Evolutionary conservation across 2,888 invertebrate species (phyloP).

Genomic region (Portevinia maculata): DNA sequence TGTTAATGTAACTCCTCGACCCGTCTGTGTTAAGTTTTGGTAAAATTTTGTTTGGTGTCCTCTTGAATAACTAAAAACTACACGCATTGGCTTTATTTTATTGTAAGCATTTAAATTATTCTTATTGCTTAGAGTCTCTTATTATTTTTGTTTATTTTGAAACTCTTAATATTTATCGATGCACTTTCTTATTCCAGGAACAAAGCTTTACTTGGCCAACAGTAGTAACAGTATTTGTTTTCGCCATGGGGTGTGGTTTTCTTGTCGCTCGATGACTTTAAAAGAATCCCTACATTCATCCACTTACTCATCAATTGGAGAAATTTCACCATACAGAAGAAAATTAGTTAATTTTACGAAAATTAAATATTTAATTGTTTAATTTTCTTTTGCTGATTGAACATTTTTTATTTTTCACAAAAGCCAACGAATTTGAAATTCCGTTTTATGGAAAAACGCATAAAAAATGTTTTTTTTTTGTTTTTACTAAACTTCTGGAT

Average conservation of each 20-base stretch:
- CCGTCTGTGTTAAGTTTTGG: no score
- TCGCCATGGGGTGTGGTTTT: conserved; percentile 83
- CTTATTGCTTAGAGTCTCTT: conserved; percentile 1
- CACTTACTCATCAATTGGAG: conserved; percentile 36
- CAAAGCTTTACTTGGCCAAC: conserved; percentile 83
- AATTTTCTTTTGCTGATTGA: no score
- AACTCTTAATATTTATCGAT: conserved; percentile 7
- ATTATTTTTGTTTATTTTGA: conserved; percentile 16
- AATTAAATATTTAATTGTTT: conserved; percentile 26
- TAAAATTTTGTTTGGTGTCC: no score
- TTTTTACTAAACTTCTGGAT: conserved; percentile 11
- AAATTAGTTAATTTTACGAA: conserved; percentile 37
- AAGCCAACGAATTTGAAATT: conserved; percentile 37
- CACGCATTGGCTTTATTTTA: no score
- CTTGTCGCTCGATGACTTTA: conserved; percentile 82
- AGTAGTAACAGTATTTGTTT: conserved; percentile 82
- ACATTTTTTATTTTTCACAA: not conserved
- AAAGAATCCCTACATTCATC: conserved; percentile 51
- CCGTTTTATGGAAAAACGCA: conserved; percentile 44
- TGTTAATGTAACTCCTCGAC: no score
- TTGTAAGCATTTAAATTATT: no score
- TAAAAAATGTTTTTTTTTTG: not conserved
- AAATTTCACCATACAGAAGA: conserved; percentile 44
- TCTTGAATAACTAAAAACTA: no score
- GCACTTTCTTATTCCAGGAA: conserved; percentile 77